Percentiles rank a stretch among this genome's conserved stretches.
These are phyloP conservation scores for Heliconius hortense DNA, from an alignment of 2,888 invertebrate genomes.

Conservation along the genomic window DNA sequence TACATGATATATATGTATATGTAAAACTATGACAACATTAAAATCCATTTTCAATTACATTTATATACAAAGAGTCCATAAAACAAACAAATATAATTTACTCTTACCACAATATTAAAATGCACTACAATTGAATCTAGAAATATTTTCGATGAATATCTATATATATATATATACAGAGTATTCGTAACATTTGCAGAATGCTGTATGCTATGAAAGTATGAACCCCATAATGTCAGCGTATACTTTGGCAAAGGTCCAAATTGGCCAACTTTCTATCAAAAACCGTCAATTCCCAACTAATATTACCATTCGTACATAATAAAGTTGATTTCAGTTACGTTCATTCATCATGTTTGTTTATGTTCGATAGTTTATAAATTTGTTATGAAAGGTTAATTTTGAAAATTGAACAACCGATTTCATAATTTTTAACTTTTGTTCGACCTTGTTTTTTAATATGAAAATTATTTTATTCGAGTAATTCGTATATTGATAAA, in stretches of 20 bases:
- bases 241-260: conserved; percentile 35
- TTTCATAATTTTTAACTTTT: not conserved
- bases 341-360: conserved; percentile 11
- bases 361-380: not conserved
- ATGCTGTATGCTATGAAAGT: conserved; percentile 19
- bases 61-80: no score
- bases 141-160: conserved; percentile 20
- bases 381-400: not conserved
- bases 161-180: not conserved
- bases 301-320: conserved; percentile 18
- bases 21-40: not conserved
- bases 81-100: not conserved
- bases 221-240: conserved; percentile 25
- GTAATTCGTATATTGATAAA: no score
- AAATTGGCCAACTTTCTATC: conserved; percentile 40
- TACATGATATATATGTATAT: not conserved
- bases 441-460: no score
- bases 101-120: not conserved
- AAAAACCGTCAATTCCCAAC: conserved; percentile 24
- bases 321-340: conserved; percentile 11
- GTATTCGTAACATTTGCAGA: conserved; percentile 4
- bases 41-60: no score
- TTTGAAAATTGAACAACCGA: not conserved
- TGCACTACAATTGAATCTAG: not conserved
- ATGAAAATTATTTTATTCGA: no score